Base-by-base conservation (phyloP, 2,888 invertebrate genomes). In the Julus scandinavius region DNA sequence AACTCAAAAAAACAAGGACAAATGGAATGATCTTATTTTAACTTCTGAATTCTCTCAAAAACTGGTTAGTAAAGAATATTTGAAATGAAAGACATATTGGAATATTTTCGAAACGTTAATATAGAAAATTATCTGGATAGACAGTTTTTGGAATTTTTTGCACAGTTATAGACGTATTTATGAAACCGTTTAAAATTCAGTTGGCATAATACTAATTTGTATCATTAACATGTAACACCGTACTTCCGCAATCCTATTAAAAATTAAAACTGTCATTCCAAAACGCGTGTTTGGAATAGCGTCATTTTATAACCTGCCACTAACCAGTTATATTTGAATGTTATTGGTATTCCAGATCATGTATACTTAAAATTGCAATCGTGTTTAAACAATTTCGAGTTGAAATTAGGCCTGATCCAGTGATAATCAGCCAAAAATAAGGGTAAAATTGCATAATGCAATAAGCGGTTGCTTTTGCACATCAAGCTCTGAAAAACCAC, bases 341-440 rank as follows among this genome's bases (percentile, higher is more conserved):
- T 11, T 15, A 80, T 80, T 38, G 29, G 38, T 80, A 80, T 80
- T 80, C 80, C 38, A 6, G 5, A 13, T 38, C 80, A 80, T 38
- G 72, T 6, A 29, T 29, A 1, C 13, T 13, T 38, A 80, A 54
- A 72, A 80, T 80, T 80, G 11, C 3, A 80, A 38, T 80, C 80
- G 80, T 38, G 80, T 80, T 80, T 38, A 13, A 80, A 80, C 80
- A 80, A 29, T 80, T 80, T 80, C 80, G 38, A 80, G 9, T n/a
- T 38, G 13, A 9, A 80, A 4, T 80, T 38, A 80, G 38, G 38
- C 38, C 13, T 38, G 29, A 29, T 13, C 20, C 38, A 13, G 38
- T 7, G 80, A 80, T 80, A 80, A 80, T 80, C 80, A 9, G 13
- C 29, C 3, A 29, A 80, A 80, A 80, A 80, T 80, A 38, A 11